These are phyloP conservation scores for Etheostoma nigrum DNA, from an alignment of 2,797 vertebrate species.

Conservation along the genomic window DNA sequence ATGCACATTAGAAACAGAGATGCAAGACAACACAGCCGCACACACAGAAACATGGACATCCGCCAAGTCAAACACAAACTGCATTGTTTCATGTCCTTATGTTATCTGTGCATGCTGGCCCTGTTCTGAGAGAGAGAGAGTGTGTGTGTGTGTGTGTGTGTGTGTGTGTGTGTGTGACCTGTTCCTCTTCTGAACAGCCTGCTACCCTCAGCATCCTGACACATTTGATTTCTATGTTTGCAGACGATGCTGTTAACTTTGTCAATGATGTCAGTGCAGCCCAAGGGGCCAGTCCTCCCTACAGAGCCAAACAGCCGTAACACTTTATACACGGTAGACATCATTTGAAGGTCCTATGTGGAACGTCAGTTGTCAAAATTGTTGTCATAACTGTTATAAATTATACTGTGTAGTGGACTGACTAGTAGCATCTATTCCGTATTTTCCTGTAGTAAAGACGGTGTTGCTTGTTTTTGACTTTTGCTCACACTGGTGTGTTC, in stretches of 20 bases:
- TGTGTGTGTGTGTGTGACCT: constrained; percentile 11
- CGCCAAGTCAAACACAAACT: constrained; percentile 1
- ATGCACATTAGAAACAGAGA: background rate
- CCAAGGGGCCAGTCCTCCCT: background rate
- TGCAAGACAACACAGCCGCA: background rate
- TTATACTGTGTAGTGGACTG: background rate
- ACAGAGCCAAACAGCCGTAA: constrained; percentile 37
- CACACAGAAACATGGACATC: background rate
- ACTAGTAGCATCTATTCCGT: background rate
- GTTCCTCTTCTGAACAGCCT: background rate
- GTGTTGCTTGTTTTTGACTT: background rate
- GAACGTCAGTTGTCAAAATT: background rate
- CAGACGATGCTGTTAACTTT: constrained; percentile 11
- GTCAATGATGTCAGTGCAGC: background rate
- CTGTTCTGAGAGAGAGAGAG: background rate
- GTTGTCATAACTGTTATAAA: no score
- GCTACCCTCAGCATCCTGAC: background rate
- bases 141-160: constrained; percentile 1
- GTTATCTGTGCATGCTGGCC: constrained; percentile 5
- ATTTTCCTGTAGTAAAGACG: background rate
- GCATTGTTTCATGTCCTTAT: constrained; percentile 15
- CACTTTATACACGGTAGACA: background rate
- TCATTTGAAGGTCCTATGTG: background rate
- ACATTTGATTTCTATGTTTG: background rate
- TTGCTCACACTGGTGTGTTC: background rate